Evolutionary conservation across 2,113 vertebrate genomes (phyloP), one percentile per base, ranked within the genome.

Genomic region (Nibea coibor): DNA sequence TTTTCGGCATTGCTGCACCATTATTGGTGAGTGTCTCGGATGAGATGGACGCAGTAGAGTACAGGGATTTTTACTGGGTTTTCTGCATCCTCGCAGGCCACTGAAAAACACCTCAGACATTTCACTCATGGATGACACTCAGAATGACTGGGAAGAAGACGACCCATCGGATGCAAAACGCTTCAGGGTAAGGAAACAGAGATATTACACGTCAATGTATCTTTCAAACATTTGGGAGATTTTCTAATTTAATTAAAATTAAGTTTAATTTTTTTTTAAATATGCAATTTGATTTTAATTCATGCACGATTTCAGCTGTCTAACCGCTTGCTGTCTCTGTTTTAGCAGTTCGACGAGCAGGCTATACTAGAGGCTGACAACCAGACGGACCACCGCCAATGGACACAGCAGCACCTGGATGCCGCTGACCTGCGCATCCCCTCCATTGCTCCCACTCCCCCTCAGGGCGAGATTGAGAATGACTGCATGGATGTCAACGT

Each of bases 401-500:
- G 98, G 98, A 99, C 98, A 0, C 98, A 98, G 92, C 98, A 99
- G 94, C 98, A 99, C 91, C 93, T 99, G 89, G 98, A 99, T 0
- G 98, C 98, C 0, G 98, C 98, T 0, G 98, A 99, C 89, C 93
- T 99, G 68, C 96, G 98, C 7, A 94, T 96, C 68, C 96, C 98
- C 2, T 97, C 97, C 88, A 97, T 97, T 81, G 98, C 98, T 0
- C 98, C 97, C 1, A 99, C 98, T 0, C 98, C 98, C 0, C 98
- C 98, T 0, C 98, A 99, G 93, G 98, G 98, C 0, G 98, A 99
- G 71, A 97, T 96, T 0, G 97, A 99, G 39, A 94, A 95, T 0
- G 97, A 98, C 94, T 98, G 97, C 66, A 97, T 99, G 96, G 97
- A 99, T 4, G 97, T 98, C 72, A 99, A 99, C 0, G 98, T 99